These are phyloP conservation scores for Thaleichthys pacificus DNA, from an alignment of 2,797 vertebrate species.

Conservation along the genomic window DNA sequence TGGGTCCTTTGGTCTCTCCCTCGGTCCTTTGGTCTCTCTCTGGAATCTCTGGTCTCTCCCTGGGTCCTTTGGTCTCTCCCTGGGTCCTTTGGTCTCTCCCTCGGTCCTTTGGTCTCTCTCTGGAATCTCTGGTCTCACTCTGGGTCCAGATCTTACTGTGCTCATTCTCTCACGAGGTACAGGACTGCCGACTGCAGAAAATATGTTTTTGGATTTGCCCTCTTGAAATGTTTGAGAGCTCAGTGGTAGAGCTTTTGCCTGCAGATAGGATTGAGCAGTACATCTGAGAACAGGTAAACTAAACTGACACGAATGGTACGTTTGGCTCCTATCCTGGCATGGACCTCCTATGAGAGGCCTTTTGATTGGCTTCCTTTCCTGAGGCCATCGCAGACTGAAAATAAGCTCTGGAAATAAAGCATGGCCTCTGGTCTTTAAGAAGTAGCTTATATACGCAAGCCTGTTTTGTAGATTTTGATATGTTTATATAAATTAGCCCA, in stretches of 20 bases:
- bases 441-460: conserved; percentile 39
- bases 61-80: conserved; percentile 27
- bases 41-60: conserved; percentile 21
- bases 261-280: conserved; percentile 62
- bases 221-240: conserved; percentile 63
- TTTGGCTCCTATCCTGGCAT: conserved; percentile 65
- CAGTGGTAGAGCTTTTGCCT: conserved; percentile 21
- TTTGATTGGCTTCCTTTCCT: conserved; percentile 38
- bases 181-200: no score
- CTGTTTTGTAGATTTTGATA: conserved; percentile 36
- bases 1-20: conserved; percentile 39
- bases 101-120: conserved; percentile 44
- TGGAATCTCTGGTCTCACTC: conserved; percentile 58
- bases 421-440: conserved; percentile 51
- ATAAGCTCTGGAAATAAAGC: conserved; percentile 57
- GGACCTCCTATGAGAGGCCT: conserved; percentile 53
- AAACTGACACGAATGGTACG: conserved; percentile 62
- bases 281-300: conserved; percentile 73
- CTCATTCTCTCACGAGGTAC: no score
- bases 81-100: conserved; percentile 44
- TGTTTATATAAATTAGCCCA: conserved; percentile 46
- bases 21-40: conserved; percentile 16
- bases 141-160: conserved; percentile 64
- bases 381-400: conserved; percentile 44
- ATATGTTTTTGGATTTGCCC: no score